These are phyloP conservation scores for Crossaster papposus DNA, from an alignment of 53 echinoderm and acorn worm species.

Conservation along the genomic window DNA sequence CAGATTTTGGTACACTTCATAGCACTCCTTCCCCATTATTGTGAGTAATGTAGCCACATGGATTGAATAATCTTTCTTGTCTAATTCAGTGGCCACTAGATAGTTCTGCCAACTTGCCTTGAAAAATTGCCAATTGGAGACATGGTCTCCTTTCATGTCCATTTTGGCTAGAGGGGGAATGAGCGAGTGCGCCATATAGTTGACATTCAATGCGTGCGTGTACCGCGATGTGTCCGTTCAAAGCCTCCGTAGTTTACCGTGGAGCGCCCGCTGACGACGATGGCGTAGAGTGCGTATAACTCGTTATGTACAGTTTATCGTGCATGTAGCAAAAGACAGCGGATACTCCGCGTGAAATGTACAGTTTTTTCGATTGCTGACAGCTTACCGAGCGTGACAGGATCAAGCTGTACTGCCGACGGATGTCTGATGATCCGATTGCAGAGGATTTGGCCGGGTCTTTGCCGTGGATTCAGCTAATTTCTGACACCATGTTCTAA, in stretches of 20 bases:
- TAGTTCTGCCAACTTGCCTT: slow-evolving; percentile 60
- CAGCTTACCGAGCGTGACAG: background rate
- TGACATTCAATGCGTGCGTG: too few species aligned
- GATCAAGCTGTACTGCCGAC: background rate
- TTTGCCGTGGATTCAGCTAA: background rate
- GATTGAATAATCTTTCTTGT: slow-evolving; percentile 48
- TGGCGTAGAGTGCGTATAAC: background rate
- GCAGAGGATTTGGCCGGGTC: background rate
- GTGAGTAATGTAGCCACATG: slow-evolving; percentile 20
- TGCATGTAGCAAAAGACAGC: background rate
- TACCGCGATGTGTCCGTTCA: background rate
- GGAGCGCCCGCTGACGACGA: background rate
- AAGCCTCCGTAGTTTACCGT: background rate
- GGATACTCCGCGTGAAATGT: background rate
- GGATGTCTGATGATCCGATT: background rate
- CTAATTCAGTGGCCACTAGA: slow-evolving; percentile 52
- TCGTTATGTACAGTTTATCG: background rate
- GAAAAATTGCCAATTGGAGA: slow-evolving; percentile 64
- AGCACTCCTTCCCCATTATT: slow-evolving; percentile 59
- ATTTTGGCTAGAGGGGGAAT: slow-evolving; percentile 61
- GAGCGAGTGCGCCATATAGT: slow-evolving; percentile 2
- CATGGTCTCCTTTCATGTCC: slow-evolving; percentile 68
- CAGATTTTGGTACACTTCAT: slow-evolving; percentile 48
- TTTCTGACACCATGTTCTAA: background rate
- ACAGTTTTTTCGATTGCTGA: background rate